A percentile compares a stretch with the other conserved stretches of the same genome.
Evolutionary conservation across 2,888 invertebrate genomes (phyloP).

Genomic region (Eupithecia pulchellata): DNA sequence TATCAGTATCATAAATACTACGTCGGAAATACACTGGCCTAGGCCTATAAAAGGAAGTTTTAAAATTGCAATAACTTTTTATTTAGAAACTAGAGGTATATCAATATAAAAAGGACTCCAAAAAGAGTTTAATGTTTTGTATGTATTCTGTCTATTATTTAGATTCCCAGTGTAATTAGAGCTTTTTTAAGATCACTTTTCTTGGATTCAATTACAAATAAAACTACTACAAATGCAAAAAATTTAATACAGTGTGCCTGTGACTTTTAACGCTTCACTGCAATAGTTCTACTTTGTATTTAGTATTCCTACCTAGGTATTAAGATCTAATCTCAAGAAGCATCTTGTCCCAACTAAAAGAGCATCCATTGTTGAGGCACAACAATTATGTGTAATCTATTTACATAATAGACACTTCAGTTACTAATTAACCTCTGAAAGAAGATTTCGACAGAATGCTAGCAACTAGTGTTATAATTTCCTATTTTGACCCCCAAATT

Average conservation of each 20-base stretch:
- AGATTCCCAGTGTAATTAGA: not conserved
- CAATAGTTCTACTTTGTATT: not conserved
- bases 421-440: conserved; percentile 64
- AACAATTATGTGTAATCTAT: conserved; percentile 57
- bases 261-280: conserved; percentile 7
- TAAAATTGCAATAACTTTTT: too few relatives aligned
- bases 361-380: conserved; percentile 53
- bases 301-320: not conserved
- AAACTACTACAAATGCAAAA: too few relatives aligned
- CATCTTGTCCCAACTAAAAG: conserved; percentile 27
- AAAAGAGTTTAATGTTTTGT: not conserved
- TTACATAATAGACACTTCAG: conserved; percentile 61
- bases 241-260: not conserved
- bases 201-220: not conserved
- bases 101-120: not conserved
- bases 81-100: too few relatives aligned
- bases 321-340: conserved; percentile 10
- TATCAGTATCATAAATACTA: too few relatives aligned
- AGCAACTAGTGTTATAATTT: conserved; percentile 60
- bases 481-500: conserved; percentile 68
- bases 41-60: too few relatives aligned
- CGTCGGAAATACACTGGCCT: too few relatives aligned
- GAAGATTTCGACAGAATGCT: conserved; percentile 55
- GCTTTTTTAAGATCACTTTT: not conserved
- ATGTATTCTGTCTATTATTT: not conserved